A percentile compares a stretch with the other conserved stretches of the same genome.
Conservation (phyloP, 2,797 vertebrate species). For the Ptychadena robeensis region DNA sequence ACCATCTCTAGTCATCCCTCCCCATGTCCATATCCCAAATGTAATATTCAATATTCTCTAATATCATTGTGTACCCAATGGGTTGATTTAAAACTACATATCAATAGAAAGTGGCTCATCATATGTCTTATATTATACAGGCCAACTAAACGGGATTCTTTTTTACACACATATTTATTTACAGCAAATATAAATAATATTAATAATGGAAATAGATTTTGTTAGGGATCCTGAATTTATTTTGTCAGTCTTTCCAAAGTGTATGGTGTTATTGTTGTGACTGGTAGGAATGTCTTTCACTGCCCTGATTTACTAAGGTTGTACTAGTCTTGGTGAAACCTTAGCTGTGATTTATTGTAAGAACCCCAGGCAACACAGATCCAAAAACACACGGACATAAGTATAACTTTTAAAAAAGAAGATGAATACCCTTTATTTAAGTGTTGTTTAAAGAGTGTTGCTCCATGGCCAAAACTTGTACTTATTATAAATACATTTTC, state of each 20-base stretch:
- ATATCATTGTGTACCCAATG: too few species aligned
- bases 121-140: neutral
- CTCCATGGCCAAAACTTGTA: too few species aligned
- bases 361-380: neutral
- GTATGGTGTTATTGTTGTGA: slow-evolving; percentile 2
- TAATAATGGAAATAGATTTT: neutral
- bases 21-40: too few species aligned
- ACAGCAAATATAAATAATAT: neutral
- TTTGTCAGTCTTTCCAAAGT: slow-evolving; percentile 6
- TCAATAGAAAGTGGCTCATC: too few species aligned
- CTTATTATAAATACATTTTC: too few species aligned
- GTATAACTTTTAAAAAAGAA: neutral
- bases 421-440: too few species aligned
- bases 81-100: too few species aligned
- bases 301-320: neutral
- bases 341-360: neutral
- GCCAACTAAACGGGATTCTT: neutral
- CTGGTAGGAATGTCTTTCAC: slow-evolving; percentile 35
- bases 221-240: neutral
- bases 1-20: neutral
- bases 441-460: too few species aligned
- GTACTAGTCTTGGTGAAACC: neutral
- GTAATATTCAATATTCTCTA: too few species aligned
- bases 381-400: neutral
- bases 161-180: neutral